Base-by-base conservation (phyloP, 2,113 vertebrate species). In the Centropus bengalensis region DNA sequence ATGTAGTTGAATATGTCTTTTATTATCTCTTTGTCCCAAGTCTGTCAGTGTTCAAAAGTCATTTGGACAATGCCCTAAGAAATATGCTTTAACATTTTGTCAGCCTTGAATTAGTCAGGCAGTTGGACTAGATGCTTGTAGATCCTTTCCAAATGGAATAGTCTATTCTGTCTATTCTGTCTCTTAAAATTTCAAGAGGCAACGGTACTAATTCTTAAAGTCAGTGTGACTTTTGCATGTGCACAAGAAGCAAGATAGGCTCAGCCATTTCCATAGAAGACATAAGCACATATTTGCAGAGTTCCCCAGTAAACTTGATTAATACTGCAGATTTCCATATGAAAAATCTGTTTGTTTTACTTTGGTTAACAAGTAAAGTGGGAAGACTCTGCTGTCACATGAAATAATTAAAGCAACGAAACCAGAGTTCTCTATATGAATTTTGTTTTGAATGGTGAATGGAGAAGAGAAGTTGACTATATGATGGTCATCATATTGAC, bases 211-310 rank as follows among this genome's bases (percentile, higher is more conserved):
- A 75, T 69, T 67, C 52, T 91, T 54, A 32, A 32, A 36, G 14
- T 36, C 1, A 1, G 12, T 0, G 1, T 51, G 13, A 60, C 40
- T 67, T 77, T 80, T 33, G 3, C n/a, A 21, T 36, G 6, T 32
- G 10, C 15, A 47, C 12, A 69, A 33, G 59, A 55, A 92, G 22
- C 2, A 82, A 79, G 36, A 56, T 15, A 49, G 30, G 14, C 23
- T 66, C n/a, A 78, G 49, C 13, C 21, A 11, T 42, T 81, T 73
- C 60, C 42, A 76, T 68, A 84, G 32, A 73, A 83, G 27, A 52
- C 47, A 79, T 15, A 78, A 79, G 6, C 9, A 45, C 9, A 1
- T 51, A 56, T 64, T 76, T 47, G 76, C 28, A 21, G 26, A 52
- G 6, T 13, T 73, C 26, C 62, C 2, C 2, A 36, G 33, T 55